Base-by-base conservation (phyloP, 2,888 invertebrate species). In the Salpingus planirostris region DNA sequence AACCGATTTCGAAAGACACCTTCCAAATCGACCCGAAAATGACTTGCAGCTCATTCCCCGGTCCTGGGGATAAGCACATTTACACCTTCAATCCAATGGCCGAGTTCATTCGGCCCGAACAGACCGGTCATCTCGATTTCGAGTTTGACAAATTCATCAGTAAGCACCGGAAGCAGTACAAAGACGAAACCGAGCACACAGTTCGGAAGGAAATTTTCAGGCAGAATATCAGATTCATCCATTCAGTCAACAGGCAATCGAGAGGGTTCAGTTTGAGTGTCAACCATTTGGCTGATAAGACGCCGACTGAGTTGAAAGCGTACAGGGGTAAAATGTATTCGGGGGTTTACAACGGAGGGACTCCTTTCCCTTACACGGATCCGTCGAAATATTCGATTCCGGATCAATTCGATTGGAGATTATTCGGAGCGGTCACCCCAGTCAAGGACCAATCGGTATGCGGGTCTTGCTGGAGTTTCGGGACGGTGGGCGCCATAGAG, bases 371-470 rank as follows among this genome's bases (percentile, higher is more conserved):
- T 0, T 79, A 86, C 57, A 68, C 76, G 11, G 43, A 47, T 38
- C 62, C 69, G 6, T 11, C 69, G 1, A 66, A 72, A 31, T 55
- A 75, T 2, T 57, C 65, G 11, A 47, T 90, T 21, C 93, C 95
- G 0, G 73, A 78, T 0, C 77, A 75, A 46, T 74, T 80, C 50
- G 93, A 96, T 63, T 96, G 95, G 95, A 79, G 93, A 48, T 64
- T 95, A 1, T 79, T 72, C 50, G 95, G 95, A 7, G 95, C 93
- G 30, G 92, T 95, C 1, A 91, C 90, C 0, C 92, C 90, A 0
- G 93, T 95, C 6, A 90, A 82, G 80, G 95, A 96, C 72, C 96
- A 96, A 68, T 92, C 91, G 0, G 89, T 95, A 6, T 96, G 96
- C 65, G 96, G 96, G 0, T 93, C 92, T 0, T 96, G 95, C 53